Conservation (phyloP, 2,888 invertebrate species). For the Apotomis betuletana region DNA sequence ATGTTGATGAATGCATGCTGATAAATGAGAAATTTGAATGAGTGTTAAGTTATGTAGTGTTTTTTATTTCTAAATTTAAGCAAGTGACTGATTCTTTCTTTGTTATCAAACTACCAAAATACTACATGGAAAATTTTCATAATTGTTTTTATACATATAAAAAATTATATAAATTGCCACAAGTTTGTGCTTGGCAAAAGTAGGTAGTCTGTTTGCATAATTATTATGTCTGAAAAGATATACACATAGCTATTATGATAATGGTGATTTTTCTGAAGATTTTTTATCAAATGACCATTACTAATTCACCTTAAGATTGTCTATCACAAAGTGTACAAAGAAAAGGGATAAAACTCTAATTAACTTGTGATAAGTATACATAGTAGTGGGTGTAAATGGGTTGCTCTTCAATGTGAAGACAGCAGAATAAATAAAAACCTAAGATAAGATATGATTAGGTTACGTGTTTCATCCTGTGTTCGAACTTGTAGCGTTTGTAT, state of each 20-base stretch:
- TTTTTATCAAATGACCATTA: not conserved
- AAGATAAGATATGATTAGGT: conserved; percentile 16
- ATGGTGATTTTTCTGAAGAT: not conserved
- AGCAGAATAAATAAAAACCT: conserved; percentile 1
- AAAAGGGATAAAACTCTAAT: conserved; percentile 17
- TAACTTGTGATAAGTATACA: conserved; percentile 16
- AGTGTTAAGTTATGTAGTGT: not conserved
- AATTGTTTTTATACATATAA: not conserved
- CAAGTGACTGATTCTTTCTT: conserved; percentile 29
- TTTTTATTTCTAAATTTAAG: conserved; percentile 34
- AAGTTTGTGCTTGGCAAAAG: not conserved
- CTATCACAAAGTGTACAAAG: conserved; percentile 9
- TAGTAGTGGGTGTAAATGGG: conserved; percentile 14
- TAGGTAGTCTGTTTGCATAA: not conserved
- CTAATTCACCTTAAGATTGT: conserved; percentile 6
- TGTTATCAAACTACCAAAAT: not conserved
- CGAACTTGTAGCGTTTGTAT: not conserved
- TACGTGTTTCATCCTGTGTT: not conserved
- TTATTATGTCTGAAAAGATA: not conserved
- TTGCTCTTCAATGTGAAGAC: conserved; percentile 1
- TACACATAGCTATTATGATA: not conserved
- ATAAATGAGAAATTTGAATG: conserved; percentile 17
- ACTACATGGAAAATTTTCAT: not conserved
- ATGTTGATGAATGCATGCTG: conserved; percentile 18
- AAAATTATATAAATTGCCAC: not conserved